phyloP scores from a whole-genome alignment of 2,888 invertebrate genomes.

The Eledona agricola region DNA sequence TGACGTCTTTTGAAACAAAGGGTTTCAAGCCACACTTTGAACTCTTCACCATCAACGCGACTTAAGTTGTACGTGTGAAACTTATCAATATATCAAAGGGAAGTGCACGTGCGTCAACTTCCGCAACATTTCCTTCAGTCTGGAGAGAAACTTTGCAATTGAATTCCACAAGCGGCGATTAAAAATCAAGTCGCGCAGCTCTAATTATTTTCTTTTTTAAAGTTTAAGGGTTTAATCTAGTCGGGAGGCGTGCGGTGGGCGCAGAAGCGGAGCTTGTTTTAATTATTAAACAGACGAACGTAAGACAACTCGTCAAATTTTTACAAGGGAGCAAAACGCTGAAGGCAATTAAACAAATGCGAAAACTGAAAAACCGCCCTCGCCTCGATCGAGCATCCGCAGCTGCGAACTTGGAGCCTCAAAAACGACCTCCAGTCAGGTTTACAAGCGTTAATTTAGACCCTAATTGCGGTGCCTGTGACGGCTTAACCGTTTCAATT shows the following conservation, averaged over 20 bases:
- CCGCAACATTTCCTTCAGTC: slow-evolving; percentile 29
- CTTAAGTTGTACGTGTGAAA: slow-evolving; percentile 21
- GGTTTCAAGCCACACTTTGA: slow-evolving; percentile 12
- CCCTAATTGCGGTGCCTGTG: slow-evolving; percentile 55
- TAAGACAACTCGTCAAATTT: too few species aligned
- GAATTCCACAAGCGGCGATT: slow-evolving; percentile 16
- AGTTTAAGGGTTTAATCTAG: slow-evolving; percentile 19
- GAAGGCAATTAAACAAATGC: too few species aligned
- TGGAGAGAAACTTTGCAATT: slow-evolving; percentile 6
- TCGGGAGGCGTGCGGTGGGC: too few species aligned
- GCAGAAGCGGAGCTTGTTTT: too few species aligned
- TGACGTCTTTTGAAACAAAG: slow-evolving; percentile 16
- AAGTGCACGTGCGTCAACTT: slow-evolving; percentile 36
- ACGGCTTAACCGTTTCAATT: slow-evolving; percentile 55
- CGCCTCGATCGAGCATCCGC: too few species aligned
- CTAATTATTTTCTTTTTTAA: slow-evolving; percentile 27
- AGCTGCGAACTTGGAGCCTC: too few species aligned
- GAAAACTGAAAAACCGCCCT: too few species aligned
- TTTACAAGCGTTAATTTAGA: slow-evolving; percentile 54
- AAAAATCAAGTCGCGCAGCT: slow-evolving; percentile 15
- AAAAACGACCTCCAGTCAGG: slow-evolving; percentile 40
- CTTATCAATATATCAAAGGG: slow-evolving; percentile 36
- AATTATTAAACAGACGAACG: too few species aligned
- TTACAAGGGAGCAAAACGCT: too few species aligned
- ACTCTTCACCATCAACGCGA: slow-evolving; percentile 1